These are phyloP conservation scores for Emydocephalus ijimae DNA, from an alignment of 2,113 vertebrate genomes.

Conservation along the genomic window DNA sequence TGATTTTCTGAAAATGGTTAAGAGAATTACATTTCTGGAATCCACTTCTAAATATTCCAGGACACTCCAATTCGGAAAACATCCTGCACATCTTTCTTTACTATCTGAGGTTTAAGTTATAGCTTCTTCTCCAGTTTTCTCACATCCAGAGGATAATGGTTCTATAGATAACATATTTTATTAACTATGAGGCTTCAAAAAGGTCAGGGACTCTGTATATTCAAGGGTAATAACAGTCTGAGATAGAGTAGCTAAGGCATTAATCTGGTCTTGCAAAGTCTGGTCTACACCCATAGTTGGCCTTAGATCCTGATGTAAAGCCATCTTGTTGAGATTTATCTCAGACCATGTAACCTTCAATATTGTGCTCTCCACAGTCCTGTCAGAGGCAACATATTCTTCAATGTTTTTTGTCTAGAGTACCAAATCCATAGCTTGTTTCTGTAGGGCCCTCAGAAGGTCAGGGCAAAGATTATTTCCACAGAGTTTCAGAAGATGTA, in stretches of 20 bases:
- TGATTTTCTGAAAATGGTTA: not conserved
- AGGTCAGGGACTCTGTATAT: not conserved
- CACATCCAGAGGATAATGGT: not conserved
- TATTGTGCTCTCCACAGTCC: not conserved
- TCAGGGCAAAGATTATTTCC: not conserved
- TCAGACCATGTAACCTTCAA: not conserved
- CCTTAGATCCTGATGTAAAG: not conserved
- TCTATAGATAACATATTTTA: not conserved
- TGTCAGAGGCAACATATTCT: not conserved
- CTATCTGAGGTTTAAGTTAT: not conserved
- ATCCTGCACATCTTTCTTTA: not conserved
- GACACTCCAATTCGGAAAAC: not conserved
- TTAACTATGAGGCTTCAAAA: not conserved
- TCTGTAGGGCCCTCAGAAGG: not conserved
- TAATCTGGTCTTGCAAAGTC: not conserved
- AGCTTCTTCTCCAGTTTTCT: not conserved
- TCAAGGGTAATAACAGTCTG: not conserved
- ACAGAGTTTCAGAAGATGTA: not conserved
- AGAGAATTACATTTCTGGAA: not conserved
- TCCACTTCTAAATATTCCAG: not conserved
- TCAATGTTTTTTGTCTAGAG: not conserved
- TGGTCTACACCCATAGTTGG: not conserved
- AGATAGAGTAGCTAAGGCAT: not conserved
- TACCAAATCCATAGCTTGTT: not conserved
- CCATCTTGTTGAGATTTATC: not conserved